Percentiles rank a stretch among this genome's conserved stretches.
Conservation (phyloP, 2,113 vertebrate species). For the Cyrtonyx montezumae region DNA sequence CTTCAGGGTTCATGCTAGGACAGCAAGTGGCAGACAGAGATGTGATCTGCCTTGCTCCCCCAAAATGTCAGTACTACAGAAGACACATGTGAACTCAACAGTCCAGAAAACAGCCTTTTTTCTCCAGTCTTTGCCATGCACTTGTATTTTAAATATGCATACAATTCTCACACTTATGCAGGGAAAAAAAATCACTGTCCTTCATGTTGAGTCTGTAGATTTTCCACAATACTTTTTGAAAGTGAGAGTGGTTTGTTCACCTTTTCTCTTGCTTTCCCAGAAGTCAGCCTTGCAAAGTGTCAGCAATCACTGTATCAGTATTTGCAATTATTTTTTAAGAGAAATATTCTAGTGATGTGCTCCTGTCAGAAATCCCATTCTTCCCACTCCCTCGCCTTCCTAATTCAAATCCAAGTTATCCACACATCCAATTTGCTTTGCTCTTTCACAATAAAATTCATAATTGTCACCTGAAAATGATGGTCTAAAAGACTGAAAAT, state of each 20-base stretch:
- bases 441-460: neutral
- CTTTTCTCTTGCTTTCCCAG: neutral
- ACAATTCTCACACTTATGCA: neutral
- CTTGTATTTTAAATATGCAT: rapidly evolving
- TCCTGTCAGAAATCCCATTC: neutral
- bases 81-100: neutral
- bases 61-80: rapidly evolving
- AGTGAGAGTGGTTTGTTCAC: neutral
- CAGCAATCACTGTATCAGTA: neutral
- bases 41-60: no score
- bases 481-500: neutral
- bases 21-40: neutral
- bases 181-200: neutral
- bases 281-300: neutral
- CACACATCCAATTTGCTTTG: neutral
- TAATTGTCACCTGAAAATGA: neutral
- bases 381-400: neutral
- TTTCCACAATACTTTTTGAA: neutral
- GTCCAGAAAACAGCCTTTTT: neutral
- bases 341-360: no score
- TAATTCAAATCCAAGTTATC: neutral
- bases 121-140: neutral
- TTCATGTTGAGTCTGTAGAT: neutral
- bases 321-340: neutral
- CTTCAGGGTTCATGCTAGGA: rapidly evolving